Evolutionary conservation across 2,888 invertebrate genomes (phyloP).

Genomic region (Nemoura dubitans): DNA sequence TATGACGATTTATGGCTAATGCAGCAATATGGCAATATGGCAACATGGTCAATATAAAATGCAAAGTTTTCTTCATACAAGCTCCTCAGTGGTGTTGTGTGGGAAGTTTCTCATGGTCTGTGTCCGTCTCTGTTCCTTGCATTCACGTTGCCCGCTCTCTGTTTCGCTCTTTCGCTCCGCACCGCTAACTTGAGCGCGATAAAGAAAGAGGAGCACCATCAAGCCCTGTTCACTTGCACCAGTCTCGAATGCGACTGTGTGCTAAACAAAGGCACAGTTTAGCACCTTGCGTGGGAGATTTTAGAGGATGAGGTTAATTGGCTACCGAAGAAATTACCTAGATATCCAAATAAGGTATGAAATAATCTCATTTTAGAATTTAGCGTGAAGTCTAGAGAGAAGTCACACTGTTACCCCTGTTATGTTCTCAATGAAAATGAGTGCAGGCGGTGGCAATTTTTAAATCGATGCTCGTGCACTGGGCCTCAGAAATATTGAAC

Average conservation of each 20-base stretch:
- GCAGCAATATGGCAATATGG: neutral
- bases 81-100: constrained; percentile 54
- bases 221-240: constrained; percentile 23
- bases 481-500: neutral
- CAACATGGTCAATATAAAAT: constrained; percentile 30
- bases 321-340: neutral
- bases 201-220: constrained; percentile 18
- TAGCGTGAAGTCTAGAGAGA: too few species aligned
- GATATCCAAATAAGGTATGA: neutral
- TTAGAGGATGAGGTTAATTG: neutral
- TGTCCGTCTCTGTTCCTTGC: constrained; percentile 52
- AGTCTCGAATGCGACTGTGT: neutral
- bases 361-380: too few species aligned
- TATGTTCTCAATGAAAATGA: too few species aligned
- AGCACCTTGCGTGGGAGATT: neutral
- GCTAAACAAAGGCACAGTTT: neutral
- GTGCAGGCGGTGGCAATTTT: neutral
- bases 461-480: constrained; percentile 8
- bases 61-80: constrained; percentile 23
- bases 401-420: too few species aligned
- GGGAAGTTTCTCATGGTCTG: constrained; percentile 63
- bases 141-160: neutral
- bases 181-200: constrained; percentile 26
- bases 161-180: constrained; percentile 24
- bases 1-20: constrained; percentile 18